Evolutionary conservation across 2,797 vertebrate species (phyloP).

Genomic region (Rhinoraja longicauda): DNA sequence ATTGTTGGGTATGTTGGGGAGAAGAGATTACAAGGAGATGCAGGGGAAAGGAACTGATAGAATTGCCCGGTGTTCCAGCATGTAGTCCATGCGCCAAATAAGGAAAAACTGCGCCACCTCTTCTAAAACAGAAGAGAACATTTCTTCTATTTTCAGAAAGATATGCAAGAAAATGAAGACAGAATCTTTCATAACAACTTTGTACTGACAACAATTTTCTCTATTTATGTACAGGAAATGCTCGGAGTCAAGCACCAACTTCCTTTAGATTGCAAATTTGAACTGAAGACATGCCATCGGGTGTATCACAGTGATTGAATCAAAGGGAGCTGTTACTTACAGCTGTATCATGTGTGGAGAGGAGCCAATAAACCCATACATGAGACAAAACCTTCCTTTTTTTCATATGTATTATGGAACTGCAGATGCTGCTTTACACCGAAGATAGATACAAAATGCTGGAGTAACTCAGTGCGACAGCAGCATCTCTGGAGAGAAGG

Average conservation of each 20-base stretch:
- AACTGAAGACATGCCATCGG: neutral
- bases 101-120: no score
- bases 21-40: no score
- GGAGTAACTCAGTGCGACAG: no score
- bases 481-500: no score
- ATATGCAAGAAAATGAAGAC: neutral
- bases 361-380: neutral
- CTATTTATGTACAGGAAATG: neutral
- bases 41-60: no score
- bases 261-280: neutral
- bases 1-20: no score
- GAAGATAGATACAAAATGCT: no score
- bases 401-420: no score
- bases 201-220: slow-evolving; percentile 7
- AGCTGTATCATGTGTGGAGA: neutral
- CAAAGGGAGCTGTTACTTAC: neutral
- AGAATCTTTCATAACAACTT: neutral
- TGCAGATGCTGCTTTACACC: no score
- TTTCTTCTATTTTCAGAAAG: neutral
- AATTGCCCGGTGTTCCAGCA: no score
- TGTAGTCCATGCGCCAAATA: no score
- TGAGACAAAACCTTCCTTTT: neutral
- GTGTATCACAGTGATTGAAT: neutral
- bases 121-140: neutral
- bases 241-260: no score